Conservation (phyloP, 2,888 invertebrate genomes). For the Corbicula japonica region DNA sequence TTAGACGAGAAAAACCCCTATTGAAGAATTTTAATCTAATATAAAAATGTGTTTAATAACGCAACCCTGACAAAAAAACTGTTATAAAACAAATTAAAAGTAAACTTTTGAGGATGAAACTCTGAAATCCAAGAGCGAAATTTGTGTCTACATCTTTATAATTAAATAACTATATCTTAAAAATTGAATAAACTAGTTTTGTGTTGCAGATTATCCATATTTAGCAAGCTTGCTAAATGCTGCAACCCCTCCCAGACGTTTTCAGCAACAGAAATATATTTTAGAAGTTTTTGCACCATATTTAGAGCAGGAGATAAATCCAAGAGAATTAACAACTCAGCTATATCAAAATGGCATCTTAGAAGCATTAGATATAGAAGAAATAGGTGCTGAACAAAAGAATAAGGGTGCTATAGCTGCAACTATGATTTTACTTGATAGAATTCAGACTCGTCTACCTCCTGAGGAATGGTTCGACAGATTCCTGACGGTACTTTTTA, state of each 20-base stretch:
- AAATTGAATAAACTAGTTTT: neutral
- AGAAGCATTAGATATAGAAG: neutral
- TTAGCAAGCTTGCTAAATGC: neutral
- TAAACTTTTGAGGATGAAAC: no score
- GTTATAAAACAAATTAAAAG: no score
- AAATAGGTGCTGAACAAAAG: neutral
- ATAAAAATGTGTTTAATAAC: no score
- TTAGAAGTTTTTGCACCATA: slow-evolving; percentile 6
- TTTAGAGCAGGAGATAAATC: neutral
- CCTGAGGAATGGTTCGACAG: slow-evolving; percentile 3
- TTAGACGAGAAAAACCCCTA: no score
- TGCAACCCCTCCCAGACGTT: neutral
- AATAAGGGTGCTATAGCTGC: neutral
- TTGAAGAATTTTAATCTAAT: no score
- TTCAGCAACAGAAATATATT: neutral
- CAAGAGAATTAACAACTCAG: neutral
- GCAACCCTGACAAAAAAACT: no score
- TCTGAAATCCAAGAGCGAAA: no score
- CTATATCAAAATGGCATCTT: neutral
- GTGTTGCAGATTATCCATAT: slow-evolving; percentile 1
- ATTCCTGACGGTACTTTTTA: neutral
- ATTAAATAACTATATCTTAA: no score
- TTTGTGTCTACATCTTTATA: no score
- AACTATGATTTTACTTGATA: slow-evolving; percentile 1
- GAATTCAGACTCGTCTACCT: neutral